Evolutionary conservation across 1,140 invertebrate species (phyloP).

Genomic region (Aphaenogaster rudis): DNA sequence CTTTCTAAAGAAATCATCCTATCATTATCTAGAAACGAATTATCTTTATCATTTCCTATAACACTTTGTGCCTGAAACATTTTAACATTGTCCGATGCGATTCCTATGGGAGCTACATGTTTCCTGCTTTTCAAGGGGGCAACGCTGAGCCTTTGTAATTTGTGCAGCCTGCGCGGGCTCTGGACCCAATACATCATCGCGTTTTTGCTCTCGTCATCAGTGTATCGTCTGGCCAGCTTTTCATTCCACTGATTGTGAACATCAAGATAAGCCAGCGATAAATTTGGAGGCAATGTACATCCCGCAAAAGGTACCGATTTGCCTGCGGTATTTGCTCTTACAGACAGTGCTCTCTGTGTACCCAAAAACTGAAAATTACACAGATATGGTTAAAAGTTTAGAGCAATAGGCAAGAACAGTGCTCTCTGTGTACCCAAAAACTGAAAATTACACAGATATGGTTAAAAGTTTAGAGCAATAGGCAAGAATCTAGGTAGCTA

Average conservation of each 20-base stretch:
- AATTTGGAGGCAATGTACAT: constrained; percentile 20
- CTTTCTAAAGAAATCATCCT: constrained; percentile 19
- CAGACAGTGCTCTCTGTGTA: constrained; percentile 1
- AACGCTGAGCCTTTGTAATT: not conserved
- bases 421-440: constrained; percentile 57
- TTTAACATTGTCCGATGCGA: not conserved
- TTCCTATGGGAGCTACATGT: constrained; percentile 2
- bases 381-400: not conserved
- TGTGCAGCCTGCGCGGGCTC: not conserved
- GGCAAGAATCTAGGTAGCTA: not conserved
- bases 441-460: constrained; percentile 63
- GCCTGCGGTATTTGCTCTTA: not conserved
- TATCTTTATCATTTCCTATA: constrained; percentile 21
- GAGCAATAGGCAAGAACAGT: not conserved
- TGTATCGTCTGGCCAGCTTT: not conserved
- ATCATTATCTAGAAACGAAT: constrained; percentile 25
- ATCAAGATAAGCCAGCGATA: not conserved
- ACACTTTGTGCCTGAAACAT: constrained; percentile 15
- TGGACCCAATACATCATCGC: not conserved
- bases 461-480: not conserved
- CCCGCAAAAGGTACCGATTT: not conserved
- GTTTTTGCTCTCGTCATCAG: not conserved
- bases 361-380: constrained; percentile 71
- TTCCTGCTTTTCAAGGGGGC: not conserved
- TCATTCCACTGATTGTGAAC: not conserved